Evolutionary conservation across 2,888 invertebrate species (phyloP), one percentile per base, ranked within the genome.

Genomic region (Dexiosoma caninum): DNA sequence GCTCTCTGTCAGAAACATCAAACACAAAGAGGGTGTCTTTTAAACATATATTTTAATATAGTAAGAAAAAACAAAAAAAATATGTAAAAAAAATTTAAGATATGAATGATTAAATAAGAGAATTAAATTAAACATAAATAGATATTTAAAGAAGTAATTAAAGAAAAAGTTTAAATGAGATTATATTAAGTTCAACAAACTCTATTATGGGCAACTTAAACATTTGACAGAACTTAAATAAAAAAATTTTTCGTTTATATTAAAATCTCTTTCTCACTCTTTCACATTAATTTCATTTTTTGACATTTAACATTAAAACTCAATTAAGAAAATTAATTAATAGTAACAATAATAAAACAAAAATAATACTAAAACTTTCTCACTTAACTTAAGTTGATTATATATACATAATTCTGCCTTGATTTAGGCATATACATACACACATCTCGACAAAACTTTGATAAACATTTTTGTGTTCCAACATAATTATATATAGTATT

Each of bases 141-240:
- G 49, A 49, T 78, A 78, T 81, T 37, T 57, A 71, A 81, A 82
- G 78, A 60, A 46, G 16, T 72, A 64, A 72, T 44, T 44, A 66
- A 83, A 78, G n/a, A n/a, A n/a, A 27, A 23, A 74, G n/a, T n/a
- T 70, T 79, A 81, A 80, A 81, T 82, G 80, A 82, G 82, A 83
- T 83, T 81, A 84, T 83, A 12, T 64, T 70, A 77, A 77, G 77
- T 77, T 77, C 77, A 77, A 77, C 77, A 70, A 78, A 71, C 51
- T 78, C 77, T 78, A 78, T 78, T 78, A 78, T 78, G 77, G 77
- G 77, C 70, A 66, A 78, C 57, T 78, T 78, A 71, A 75, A 62
- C 57, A 59, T 71, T 78, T 71, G 70, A 78, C 70, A 70, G 70
- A 78, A 78, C 77, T 78, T 71, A 71, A 69, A 78, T 64, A 71